Evolutionary conservation across 2,888 invertebrate species (phyloP).

Genomic region (Notocelia uddmanniana): DNA sequence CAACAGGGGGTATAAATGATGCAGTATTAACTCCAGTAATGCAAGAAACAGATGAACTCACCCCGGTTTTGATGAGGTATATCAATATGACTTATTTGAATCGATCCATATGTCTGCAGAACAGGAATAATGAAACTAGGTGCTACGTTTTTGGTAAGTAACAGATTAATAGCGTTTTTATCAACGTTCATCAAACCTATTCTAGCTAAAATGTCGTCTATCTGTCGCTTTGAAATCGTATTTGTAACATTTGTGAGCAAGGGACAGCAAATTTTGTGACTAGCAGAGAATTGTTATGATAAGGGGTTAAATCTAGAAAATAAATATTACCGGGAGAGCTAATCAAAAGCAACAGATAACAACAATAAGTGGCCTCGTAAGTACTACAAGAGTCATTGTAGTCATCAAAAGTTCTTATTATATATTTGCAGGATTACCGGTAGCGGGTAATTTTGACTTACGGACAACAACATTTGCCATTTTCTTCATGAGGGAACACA

Average conservation of each 20-base stretch:
- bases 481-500: constrained; percentile 75
- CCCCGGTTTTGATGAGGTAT: constrained; percentile 18
- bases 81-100: constrained; percentile 33
- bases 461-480: constrained; percentile 67
- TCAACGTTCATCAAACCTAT: no score
- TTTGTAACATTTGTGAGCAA: no score
- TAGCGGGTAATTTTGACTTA: constrained; percentile 68
- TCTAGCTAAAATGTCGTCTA: no score
- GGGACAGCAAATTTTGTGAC: no score
- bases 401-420: neutral
- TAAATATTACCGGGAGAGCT: no score
- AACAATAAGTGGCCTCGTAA: neutral
- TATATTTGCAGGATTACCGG: constrained; percentile 59
- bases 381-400: neutral
- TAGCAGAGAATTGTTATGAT: no score
- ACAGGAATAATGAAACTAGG: constrained; percentile 50
- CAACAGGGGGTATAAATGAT: constrained; percentile 34
- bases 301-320: no score
- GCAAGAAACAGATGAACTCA: neutral
- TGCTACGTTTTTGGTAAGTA: constrained; percentile 72
- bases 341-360: constrained; percentile 46
- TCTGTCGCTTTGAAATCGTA: no score
- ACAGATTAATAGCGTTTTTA: no score
- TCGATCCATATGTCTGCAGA: constrained; percentile 22
- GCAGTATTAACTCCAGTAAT: constrained; percentile 3